phyloP scores from a whole-genome alignment of 2,113 vertebrate species.

The Cyphomyrus plagiostoma region DNA sequence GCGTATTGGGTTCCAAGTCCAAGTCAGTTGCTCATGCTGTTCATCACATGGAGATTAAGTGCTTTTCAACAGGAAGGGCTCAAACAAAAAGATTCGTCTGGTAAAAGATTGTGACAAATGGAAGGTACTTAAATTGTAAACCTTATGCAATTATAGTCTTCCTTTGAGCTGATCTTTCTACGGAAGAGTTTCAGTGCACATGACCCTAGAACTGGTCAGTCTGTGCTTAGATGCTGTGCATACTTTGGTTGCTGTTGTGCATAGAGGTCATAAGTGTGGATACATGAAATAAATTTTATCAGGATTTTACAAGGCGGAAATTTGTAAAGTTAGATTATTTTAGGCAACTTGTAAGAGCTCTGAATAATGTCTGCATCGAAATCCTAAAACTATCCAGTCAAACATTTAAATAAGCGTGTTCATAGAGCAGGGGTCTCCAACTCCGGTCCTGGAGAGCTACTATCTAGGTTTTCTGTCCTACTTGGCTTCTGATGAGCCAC shows the following conservation, averaged over 20 bases:
- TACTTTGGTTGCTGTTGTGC: neutral
- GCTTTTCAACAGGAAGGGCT: neutral
- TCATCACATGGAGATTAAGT: conserved; percentile 14
- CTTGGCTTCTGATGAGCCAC: no score
- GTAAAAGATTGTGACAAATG: conserved; percentile 12
- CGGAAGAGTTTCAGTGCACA: neutral
- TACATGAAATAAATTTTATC: neutral
- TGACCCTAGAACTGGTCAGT: no score
- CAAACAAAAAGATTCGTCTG: neutral
- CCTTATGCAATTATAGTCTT: neutral
- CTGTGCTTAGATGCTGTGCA: neutral
- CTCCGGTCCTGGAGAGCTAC: no score
- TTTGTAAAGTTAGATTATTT: neutral
- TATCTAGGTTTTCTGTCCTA: no score
- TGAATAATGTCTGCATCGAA: neutral
- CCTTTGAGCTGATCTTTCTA: conserved; percentile 5
- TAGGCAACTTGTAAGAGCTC: neutral
- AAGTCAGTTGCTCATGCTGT: neutral
- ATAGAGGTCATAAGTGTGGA: neutral
- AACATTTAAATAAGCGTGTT: neutral
- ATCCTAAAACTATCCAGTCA: neutral
- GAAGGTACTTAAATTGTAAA: neutral
- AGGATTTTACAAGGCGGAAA: neutral
- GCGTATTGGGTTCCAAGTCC: conserved; percentile 16
- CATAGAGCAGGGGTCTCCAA: no score